A percentile compares a stretch with the other conserved stretches of the same genome.
Evolutionary conservation across 2,888 invertebrate species (phyloP).

Genomic region (Cheilosia variabilis): DNA sequence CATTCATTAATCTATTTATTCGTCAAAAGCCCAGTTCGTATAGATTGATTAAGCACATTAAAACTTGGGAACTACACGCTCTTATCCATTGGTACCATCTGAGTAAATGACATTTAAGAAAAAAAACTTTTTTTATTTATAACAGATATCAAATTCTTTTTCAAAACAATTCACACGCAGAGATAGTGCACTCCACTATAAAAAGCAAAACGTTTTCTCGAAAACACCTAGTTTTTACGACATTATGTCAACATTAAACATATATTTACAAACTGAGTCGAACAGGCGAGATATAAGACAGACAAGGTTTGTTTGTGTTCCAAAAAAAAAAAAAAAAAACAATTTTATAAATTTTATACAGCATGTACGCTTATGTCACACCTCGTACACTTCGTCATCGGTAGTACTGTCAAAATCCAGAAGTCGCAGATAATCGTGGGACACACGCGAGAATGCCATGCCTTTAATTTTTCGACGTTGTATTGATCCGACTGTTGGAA

Average conservation of each 20-base stretch:
- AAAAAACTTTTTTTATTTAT: background rate
- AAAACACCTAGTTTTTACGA: conserved; percentile 14
- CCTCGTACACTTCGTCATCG: conserved; percentile 22
- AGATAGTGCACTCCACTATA: background rate
- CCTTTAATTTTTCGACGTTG: conserved; percentile 13
- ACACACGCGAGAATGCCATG: conserved; percentile 56
- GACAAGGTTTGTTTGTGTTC: conserved; percentile 21
- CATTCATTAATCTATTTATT: too few species aligned
- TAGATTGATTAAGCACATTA: too few species aligned
- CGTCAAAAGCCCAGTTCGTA: too few species aligned
- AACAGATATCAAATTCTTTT: background rate
- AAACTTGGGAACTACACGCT: too few species aligned
- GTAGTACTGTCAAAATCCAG: conserved; percentile 59
- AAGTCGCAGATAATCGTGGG: conserved; percentile 54
- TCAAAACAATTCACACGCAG: background rate
- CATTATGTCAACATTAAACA: conserved; percentile 31
- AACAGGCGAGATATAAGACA: conserved; percentile 27
- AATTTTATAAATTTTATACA: background rate
- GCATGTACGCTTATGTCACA: background rate
- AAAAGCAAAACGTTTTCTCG: background rate
- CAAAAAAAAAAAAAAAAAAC: background rate
- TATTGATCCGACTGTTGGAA: conserved; percentile 37
- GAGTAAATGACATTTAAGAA: too few species aligned
- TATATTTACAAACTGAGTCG: background rate
- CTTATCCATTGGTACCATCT: too few species aligned